Evolutionary conservation across 2,888 invertebrate species (phyloP), one percentile per base, ranked within the genome.

Genomic region (Melinaea marsaeus): DNA sequence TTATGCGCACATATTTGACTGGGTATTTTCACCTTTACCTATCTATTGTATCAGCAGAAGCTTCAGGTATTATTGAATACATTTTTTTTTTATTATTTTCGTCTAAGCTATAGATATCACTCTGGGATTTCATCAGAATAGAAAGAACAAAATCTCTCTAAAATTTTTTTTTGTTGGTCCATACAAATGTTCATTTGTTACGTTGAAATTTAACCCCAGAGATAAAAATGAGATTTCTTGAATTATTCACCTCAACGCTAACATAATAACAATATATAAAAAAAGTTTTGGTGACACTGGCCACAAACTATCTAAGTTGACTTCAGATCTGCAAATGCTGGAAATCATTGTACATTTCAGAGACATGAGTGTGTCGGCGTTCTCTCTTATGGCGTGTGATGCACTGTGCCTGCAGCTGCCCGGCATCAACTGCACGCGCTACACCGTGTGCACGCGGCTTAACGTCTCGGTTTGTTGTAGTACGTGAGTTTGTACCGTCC

Each of bases 21-120:
- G 94, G 94, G 77, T 95, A 59, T 95, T 96, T 79, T 86, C 95
- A 56, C 78, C 93, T 2, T 90, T 95, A 60, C 97, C 97, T 0
- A 94, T 95, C 67, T 90, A 90, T 76, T 88, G 88, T 71, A 77
- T 90, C 57, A 83, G 89, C 75, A 79, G 89, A 73, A 85, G 90
- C 78, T 88, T 90, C 70, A 87, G 87, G 90, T 89, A 79, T 73
- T 61, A 62, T 42, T 42, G 22, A 22, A 22, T 22, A 9, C 9
- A 58, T 33, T 32, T 3, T 22, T 51, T 46, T 22, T 59, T 63
- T 56, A 32, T 55, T 55, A 13, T 45, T 35, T 56, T 9, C n/a
- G n/a, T n/a, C 22, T 22, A 22, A 22, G 22, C 22, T 22, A 22
- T 22, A 22, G 22, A 22, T 0, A 0, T 22, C 22, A 22, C 22